Percentiles rank a stretch among this genome's conserved stretches.
Conservation (phyloP, 1,140 invertebrate genomes). For the Delia radicum region DNA sequence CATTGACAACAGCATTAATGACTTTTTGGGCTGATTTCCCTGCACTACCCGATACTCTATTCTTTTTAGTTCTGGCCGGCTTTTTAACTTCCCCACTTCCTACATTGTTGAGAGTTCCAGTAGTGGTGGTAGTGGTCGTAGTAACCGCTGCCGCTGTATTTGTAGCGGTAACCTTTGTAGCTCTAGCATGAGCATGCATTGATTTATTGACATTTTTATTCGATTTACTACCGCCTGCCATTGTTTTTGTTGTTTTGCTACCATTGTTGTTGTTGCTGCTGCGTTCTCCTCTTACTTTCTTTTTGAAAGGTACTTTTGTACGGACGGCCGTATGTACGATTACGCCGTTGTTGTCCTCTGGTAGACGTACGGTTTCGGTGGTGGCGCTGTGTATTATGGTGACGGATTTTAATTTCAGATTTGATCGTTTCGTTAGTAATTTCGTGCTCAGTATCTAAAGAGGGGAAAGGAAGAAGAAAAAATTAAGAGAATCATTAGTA, state of each 20-base stretch:
- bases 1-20: neutral
- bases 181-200: neutral
- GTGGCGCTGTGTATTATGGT: constrained; percentile 84
- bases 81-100: constrained; percentile 37
- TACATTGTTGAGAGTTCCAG: neutral
- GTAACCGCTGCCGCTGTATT: neutral
- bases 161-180: neutral
- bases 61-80: constrained; percentile 40
- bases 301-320: constrained; percentile 73
- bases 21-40: neutral
- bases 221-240: neutral
- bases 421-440: constrained; percentile 72
- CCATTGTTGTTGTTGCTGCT: constrained; percentile 32
- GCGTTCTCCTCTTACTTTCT: constrained; percentile 69
- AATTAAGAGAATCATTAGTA: neutral
- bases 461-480: constrained; percentile 15
- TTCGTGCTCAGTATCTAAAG: constrained; percentile 74
- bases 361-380: constrained; percentile 78
- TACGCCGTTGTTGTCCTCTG: constrained; percentile 70
- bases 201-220: neutral
- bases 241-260: constrained; percentile 28
- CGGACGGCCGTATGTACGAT: constrained; percentile 72
- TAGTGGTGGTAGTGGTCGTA: neutral
- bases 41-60: constrained; percentile 26
- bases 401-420: constrained; percentile 77